Base-by-base conservation (phyloP, 2,888 invertebrate species). In the Eupsilia transversa region DNA sequence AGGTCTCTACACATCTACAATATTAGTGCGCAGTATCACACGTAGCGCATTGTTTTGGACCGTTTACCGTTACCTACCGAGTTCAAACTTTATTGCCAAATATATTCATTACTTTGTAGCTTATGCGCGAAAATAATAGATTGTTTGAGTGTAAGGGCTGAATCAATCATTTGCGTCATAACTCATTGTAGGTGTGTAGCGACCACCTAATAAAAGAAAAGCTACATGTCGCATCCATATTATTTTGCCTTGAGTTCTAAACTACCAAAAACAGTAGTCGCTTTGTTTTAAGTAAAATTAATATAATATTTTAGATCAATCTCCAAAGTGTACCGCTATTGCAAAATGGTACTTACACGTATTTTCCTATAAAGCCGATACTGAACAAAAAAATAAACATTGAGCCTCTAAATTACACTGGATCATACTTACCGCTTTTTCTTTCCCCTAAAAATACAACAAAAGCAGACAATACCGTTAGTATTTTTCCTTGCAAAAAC, bases 361-460 rank as follows among this genome's bases (percentile, higher is more conserved):
- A 46, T 57, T 33, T 38, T 3, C 52, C 20, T 38, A 46, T 17
- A 30, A 38, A 46, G 23, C 3, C 17, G 56, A 33, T 69, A 35
- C 17, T n/a, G 3, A 52, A 43, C 35, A 35, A 3, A 61, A 33
- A 33, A 74, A 27, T 4, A 56, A 56, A 10, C n/a, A 63, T 5
- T 2, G 23, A 20, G 5, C 6, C 20, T 46, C n/a, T 43, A 3
- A 14, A 52, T 12, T 23, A 33, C 17, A 41, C 5, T 49, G 33
- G n/a, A 20, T 20, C 17, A 41, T 0, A 30, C 20, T 63, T 63
- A 63, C 49, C 33, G n/a, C 41, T 9, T 35, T 41, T 38, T 41
- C 33, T 2, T 12, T 46, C 23, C 9, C 23, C 65, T 72, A 69
- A 63, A 77, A 81, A 66, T 59, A 66, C n/a, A 72, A 66, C 41